Percentiles rank a stretch among this genome's conserved stretches.
Conservation (phyloP, 2,113 vertebrate genomes). For the rabbit (Oryctolagus cuniculus) region DNA sequence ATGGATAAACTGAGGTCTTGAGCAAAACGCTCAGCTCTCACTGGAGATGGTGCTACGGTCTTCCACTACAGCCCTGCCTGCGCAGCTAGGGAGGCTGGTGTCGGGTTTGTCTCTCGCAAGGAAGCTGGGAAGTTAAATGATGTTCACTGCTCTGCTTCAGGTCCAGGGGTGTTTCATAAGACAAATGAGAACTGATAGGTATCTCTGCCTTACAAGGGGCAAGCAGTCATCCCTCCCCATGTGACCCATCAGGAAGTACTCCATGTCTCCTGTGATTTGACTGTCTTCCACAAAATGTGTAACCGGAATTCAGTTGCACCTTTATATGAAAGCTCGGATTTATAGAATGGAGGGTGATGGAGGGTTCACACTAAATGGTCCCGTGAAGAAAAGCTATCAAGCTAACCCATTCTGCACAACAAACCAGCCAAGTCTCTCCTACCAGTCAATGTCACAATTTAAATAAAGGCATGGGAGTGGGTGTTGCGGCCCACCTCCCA, state of each 20-base stretch:
- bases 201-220: constrained; percentile 20
- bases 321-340: constrained; percentile 19
- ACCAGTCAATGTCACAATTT: neutral
- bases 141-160: neutral
- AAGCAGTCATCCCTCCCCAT: neutral
- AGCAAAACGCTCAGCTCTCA: neutral
- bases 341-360: neutral
- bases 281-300: neutral
- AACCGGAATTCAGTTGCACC: neutral
- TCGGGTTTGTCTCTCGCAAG: neutral
- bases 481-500: too few relatives aligned
- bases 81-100: neutral
- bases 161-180: neutral
- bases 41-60: neutral
- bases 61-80: neutral
- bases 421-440: neutral
- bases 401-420: neutral
- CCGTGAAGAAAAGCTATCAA: neutral
- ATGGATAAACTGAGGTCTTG: neutral
- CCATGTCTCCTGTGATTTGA: neutral
- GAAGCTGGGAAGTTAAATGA: constrained; percentile 13
- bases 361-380: neutral
- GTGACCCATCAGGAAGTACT: neutral
- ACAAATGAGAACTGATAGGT: neutral
- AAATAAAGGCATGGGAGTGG: neutral